Percentiles rank a stretch among this genome's conserved stretches.
phyloP scores from a whole-genome alignment of 2,888 invertebrate species.

The Apeira syringaria region DNA sequence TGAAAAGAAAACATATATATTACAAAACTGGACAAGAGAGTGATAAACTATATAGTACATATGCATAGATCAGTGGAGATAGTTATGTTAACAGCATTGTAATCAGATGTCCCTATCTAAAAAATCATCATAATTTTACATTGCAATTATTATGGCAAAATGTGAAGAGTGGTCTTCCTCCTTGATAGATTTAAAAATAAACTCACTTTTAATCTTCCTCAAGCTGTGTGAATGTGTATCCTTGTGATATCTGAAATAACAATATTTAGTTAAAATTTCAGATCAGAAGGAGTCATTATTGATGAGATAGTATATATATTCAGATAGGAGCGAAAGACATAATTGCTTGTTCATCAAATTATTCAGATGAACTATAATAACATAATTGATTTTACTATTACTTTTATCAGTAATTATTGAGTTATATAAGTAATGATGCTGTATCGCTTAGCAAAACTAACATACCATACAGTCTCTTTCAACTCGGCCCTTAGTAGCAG shows the following conservation, averaged over 20 bases:
- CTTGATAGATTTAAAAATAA: too few relatives aligned
- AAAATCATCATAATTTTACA: constrained; percentile 52
- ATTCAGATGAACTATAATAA: constrained; percentile 63
- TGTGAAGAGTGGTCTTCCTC: too few relatives aligned
- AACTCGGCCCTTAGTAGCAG: too few relatives aligned
- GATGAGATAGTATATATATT: constrained; percentile 30
- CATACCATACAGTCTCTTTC: too few relatives aligned
- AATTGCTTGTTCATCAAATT: constrained; percentile 53
- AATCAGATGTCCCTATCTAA: constrained; percentile 73
- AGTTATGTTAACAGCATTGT: constrained; percentile 71
- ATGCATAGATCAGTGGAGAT: constrained; percentile 55
- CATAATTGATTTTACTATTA: constrained; percentile 29
- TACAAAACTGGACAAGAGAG: background rate
- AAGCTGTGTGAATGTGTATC: too few relatives aligned
- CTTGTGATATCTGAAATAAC: background rate
- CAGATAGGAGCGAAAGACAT: constrained; percentile 84
- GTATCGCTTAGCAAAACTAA: too few relatives aligned
- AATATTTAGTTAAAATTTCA: background rate
- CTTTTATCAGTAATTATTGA: too few relatives aligned
- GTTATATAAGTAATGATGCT: too few relatives aligned
- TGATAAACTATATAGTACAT: too few relatives aligned
- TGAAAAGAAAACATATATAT: background rate
- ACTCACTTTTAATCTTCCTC: too few relatives aligned
- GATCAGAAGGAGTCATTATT: background rate
- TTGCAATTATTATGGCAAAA: too few relatives aligned